Conservation (phyloP, 2,888 invertebrate genomes). For the Electrophaes corylata region DNA sequence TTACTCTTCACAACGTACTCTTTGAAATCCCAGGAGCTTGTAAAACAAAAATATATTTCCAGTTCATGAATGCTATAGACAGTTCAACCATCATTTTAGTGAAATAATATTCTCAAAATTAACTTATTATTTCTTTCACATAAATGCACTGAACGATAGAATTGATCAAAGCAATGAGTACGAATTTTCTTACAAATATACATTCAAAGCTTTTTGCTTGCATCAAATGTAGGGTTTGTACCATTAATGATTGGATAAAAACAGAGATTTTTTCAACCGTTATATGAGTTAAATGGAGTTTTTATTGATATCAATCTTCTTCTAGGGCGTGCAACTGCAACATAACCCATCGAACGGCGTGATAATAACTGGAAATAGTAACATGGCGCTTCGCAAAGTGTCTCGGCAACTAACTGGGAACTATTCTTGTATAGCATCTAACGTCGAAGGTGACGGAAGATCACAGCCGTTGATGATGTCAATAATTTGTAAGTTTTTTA, state of each 20-base stretch:
- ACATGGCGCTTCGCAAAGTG: conserved; percentile 92
- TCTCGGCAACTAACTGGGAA: conserved; percentile 92
- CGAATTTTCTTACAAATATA: no score
- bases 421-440: conserved; percentile 95
- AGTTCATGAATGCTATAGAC: background rate
- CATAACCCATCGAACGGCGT: conserved; percentile 92
- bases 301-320: conserved; percentile 9
- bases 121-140: no score
- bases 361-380: conserved; percentile 90
- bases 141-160: conserved; percentile 11
- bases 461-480: conserved; percentile 92
- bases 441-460: conserved; percentile 95
- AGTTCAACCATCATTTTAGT: conserved; percentile 7
- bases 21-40: conserved; percentile 13
- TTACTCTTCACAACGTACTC: conserved; percentile 19
- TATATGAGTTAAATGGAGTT: no score
- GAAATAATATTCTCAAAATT: background rate
- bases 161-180: conserved; percentile 10
- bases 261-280: no score
- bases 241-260: no score
- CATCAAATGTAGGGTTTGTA: no score
- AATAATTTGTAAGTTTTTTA: conserved; percentile 93
- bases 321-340: conserved; percentile 91
- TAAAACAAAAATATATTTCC: conserved; percentile 7
- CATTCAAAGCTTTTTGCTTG: no score